Evolutionary conservation across 2,888 invertebrate species (phyloP).

Genomic region (Thelaira solivaga): DNA sequence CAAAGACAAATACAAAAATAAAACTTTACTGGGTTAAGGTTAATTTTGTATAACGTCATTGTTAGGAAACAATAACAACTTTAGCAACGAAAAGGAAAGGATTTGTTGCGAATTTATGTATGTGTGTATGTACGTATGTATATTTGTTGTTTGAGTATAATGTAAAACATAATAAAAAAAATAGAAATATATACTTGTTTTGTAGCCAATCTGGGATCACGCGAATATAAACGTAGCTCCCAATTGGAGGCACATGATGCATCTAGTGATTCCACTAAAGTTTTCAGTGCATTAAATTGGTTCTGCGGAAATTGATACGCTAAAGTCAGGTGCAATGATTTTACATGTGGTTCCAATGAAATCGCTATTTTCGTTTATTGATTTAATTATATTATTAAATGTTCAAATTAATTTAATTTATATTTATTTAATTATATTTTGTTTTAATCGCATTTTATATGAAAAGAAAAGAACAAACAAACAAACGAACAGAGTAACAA

Average conservation of each 20-base stretch:
- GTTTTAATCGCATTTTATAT: slow-evolving; percentile 27
- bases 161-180: slow-evolving; percentile 15
- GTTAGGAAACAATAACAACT: slow-evolving; percentile 34
- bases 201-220: slow-evolving; percentile 86
- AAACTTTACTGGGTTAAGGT: slow-evolving; percentile 44
- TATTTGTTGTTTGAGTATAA: background rate
- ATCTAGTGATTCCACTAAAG: slow-evolving; percentile 85
- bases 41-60: slow-evolving; percentile 27
- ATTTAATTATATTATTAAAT: slow-evolving; percentile 1
- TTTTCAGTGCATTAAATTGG: slow-evolving; percentile 84
- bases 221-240: slow-evolving; percentile 92
- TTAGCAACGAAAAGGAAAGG: slow-evolving; percentile 16
- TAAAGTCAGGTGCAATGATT: slow-evolving; percentile 91
- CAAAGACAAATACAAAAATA: background rate
- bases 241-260: slow-evolving; percentile 83
- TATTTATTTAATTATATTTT: slow-evolving; percentile 18
- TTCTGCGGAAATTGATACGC: slow-evolving; percentile 90
- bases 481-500: slow-evolving; percentile 61
- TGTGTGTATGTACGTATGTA: background rate
- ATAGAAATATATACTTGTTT: slow-evolving; percentile 79
- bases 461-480: slow-evolving; percentile 64
- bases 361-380: slow-evolving; percentile 78
- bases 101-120: background rate
- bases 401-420: slow-evolving; percentile 19
- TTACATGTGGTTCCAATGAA: slow-evolving; percentile 87